phyloP scores from a whole-genome alignment of 2,888 invertebrate species.

The Drosophila atripex region DNA sequence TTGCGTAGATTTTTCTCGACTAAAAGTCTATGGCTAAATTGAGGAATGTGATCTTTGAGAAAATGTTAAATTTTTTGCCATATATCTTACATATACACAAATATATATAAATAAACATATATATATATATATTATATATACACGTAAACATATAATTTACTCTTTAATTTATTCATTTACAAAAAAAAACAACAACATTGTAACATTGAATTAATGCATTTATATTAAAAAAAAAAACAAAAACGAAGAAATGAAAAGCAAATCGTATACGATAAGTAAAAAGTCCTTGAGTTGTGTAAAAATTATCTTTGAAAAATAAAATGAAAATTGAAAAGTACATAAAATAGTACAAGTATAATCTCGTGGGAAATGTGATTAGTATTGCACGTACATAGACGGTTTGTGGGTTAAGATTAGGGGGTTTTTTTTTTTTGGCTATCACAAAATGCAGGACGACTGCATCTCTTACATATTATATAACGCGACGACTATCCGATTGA shows the following conservation, averaged over 20 bases:
- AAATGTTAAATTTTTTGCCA: conserved; percentile 59
- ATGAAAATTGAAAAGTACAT: conserved; percentile 32
- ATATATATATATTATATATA: conserved; percentile 53
- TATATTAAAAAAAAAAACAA: conserved; percentile 43
- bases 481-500: conserved; percentile 50
- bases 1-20: conserved; percentile 81
- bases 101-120: conserved; percentile 40
- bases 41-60: conserved; percentile 62
- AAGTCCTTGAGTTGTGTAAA: conserved; percentile 48
- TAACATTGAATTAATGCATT: conserved; percentile 64
- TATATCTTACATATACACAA: conserved; percentile 55
- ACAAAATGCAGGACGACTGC: conserved; percentile 37
- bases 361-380: conserved; percentile 2
- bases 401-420: conserved; percentile 11
- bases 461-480: conserved; percentile 38
- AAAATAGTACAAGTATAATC: conserved; percentile 14
- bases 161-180: conserved; percentile 49
- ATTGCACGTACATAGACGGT: conserved; percentile 43
- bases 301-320: conserved; percentile 45
- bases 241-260: conserved; percentile 25
- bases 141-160: conserved; percentile 38
- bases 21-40: conserved; percentile 83
- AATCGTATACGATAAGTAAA: conserved; percentile 69
- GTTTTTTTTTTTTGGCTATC: conserved; percentile 16
- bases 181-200: conserved; percentile 15